Conservation (phyloP, 2,888 invertebrate species). For the Epinotia brunnichana region DNA sequence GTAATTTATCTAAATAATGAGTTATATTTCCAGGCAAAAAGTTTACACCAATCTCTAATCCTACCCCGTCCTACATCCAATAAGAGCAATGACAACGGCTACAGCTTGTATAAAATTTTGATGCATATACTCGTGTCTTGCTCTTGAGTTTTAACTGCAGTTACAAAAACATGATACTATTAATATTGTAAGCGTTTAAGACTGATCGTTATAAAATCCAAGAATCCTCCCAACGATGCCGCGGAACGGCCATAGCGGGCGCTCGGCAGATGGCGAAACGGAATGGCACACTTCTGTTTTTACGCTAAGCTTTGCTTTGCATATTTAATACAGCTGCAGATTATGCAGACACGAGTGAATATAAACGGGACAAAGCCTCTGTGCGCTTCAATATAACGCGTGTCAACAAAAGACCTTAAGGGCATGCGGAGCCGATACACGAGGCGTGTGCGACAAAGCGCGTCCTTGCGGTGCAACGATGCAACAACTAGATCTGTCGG, state of each 20-base stretch:
- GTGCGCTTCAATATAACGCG: constrained; percentile 18
- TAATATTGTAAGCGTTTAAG: neutral
- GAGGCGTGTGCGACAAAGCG: constrained; percentile 9
- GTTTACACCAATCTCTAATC: too few relatives aligned
- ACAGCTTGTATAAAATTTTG: too few relatives aligned
- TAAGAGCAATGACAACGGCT: too few relatives aligned
- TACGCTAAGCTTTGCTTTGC: constrained; percentile 65
- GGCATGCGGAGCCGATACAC: constrained; percentile 11
- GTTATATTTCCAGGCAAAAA: too few relatives aligned
- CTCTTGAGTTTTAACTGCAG: too few relatives aligned
- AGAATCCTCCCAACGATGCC: constrained; percentile 14
- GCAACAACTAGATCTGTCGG: constrained; percentile 49
- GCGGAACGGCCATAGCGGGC: constrained; percentile 13
- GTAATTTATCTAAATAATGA: too few relatives aligned
- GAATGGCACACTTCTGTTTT: constrained; percentile 61
- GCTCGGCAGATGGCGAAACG: constrained; percentile 54
- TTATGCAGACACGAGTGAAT: constrained; percentile 26
- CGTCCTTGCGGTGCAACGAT: constrained; percentile 47
- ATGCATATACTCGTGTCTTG: too few relatives aligned
- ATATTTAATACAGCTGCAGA: constrained; percentile 64
- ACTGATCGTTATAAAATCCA: neutral
- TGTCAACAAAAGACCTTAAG: constrained; percentile 24
- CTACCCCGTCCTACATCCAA: too few relatives aligned
- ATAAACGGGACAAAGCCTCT: constrained; percentile 1
- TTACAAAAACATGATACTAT: neutral